Percentiles rank a stretch among this genome's conserved stretches.
These are phyloP conservation scores for Cyanoderma ruficeps DNA, from an alignment of 2,113 vertebrate genomes.

Conservation along the genomic window DNA sequence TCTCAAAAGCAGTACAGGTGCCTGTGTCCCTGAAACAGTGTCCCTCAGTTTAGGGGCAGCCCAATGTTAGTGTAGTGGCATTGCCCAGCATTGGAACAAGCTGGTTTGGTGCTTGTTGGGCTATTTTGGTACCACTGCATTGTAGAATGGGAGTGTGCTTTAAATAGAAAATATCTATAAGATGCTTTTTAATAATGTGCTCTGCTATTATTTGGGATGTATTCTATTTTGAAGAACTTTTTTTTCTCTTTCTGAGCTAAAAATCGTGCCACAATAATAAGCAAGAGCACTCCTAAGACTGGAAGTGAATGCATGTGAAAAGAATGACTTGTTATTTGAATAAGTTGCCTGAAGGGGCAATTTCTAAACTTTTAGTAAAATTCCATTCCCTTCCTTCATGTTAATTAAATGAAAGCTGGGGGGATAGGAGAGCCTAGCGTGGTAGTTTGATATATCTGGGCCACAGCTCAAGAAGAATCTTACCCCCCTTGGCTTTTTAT, in stretches of 20 bases:
- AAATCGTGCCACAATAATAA: background rate
- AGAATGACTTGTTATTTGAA: background rate
- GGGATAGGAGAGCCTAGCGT: background rate
- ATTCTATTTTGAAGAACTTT: background rate
- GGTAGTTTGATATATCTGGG: background rate
- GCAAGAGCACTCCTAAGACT: background rate
- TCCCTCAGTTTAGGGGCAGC: background rate
- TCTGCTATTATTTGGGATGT: background rate
- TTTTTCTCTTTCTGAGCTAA: background rate
- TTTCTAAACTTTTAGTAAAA: conserved; percentile 44
- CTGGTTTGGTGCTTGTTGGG: background rate
- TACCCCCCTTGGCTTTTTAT: background rate
- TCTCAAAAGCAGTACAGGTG: background rate
- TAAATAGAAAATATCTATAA: background rate
- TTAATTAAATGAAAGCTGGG: conserved; percentile 30
- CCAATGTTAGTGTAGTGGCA: background rate
- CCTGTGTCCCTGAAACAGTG: background rate
- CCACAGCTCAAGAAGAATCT: background rate
- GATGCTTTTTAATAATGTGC: background rate
- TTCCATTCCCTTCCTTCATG: background rate
- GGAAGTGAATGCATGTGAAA: background rate
- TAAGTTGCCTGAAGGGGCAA: conserved; percentile 8
- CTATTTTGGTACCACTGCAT: background rate
- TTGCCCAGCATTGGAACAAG: background rate
- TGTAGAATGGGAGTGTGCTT: background rate